Conservation (phyloP, 1,140 invertebrate genomes). For the roundworm (Caenorhabditis elegans) region WBcel235 BX284605.5:6224501-6225000, state of each 20-base stretch:
- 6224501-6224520: not conserved
- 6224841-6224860: conserved; percentile 18
- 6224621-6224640: not conserved
- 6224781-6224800: conserved; percentile 7
- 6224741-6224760: conserved; percentile 2
- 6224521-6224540: not conserved
- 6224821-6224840: not conserved
- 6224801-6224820: not conserved
- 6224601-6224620: not conserved
- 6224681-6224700: conserved; percentile 1
- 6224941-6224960: too few species aligned
- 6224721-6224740: conserved; percentile 26
- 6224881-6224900: conserved; percentile 21
- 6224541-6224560: not conserved
- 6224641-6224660: conserved; percentile 21
- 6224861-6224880: not conserved
- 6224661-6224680: conserved; percentile 28
- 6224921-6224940: conserved; percentile 8
- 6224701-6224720: not conserved
- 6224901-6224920: conserved; percentile 16
- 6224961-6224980: too few species aligned
- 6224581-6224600: conserved; percentile 25
- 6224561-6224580: conserved; percentile 29
- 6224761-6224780: not conserved
- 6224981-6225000: not conserved